Base-by-base conservation (phyloP, 2,797 vertebrate genomes). In the Chaenodraco wilsoni region DNA sequence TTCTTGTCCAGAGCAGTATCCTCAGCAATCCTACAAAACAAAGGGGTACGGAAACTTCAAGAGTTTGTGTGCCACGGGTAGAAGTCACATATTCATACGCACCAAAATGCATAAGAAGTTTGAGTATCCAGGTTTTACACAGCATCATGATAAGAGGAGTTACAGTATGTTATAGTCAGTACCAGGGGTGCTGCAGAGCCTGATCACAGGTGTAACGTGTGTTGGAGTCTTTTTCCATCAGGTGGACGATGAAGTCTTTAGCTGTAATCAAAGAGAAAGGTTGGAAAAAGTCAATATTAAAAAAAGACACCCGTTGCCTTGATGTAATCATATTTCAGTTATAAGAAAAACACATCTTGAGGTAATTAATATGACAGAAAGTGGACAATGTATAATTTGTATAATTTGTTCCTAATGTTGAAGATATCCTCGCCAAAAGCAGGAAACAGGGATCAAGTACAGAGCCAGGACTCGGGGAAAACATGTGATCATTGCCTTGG, bases 1-100 rank as follows among this genome's bases (percentile, higher is more conserved):
- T 99, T 99, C 95, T 98, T 99, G 70, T 99, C 96, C 81, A 99
- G 90, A 1, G 98, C 98, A 0, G 98, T 99, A 81, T 99, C 98
- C 23, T 97, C 98, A 0, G 97, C 96, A 16, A 99, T 99, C 98
- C 98, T 99, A 76, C 23, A 31, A 64, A 27, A 72, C 23, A 61
- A 5, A 74, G 10, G 43, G 54, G 51, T 3, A 44, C 69, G 11
- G n/a, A 73, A 69, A 74, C 33, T 27, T 16, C 14, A 37, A 43
- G 48, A 27, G 40, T 62, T 45, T 50, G 13, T 59, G 27, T 31
- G 33, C 41, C 56, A 40, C 12, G 3, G 44, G 19, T 6, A 58
- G 23, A 50, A 14, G 56, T 59, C 15, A 44, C 44, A 58, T 61
- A 4, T 46, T 5, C 27, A 61, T 31, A 31, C 46, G 54, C 19